Base-by-base conservation (phyloP, 2,113 vertebrate genomes). In the Nothocercus julius region DNA sequence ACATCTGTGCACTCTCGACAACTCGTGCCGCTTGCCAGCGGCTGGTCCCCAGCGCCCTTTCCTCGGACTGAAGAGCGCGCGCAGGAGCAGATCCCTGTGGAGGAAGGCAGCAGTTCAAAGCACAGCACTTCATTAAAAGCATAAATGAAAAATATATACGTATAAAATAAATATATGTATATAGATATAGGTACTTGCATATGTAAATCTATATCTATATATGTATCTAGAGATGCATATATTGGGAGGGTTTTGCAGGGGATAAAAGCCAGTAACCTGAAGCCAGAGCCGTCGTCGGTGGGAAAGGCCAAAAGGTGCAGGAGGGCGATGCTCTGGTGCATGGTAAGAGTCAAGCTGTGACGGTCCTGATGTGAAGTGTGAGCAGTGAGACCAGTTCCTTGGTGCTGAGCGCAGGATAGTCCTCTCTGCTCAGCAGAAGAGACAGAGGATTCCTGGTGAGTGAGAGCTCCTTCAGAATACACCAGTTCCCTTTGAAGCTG, bases 71-170 rank as follows among this genome's bases (percentile, higher is more conserved):
- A 11, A n/a, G 42, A 44, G 75, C 5, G 17, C 4, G 81, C 10
- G 64, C 75, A 63, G 91, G 93, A 97, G 95, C 49, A 18, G 92
- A 94, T 87, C 96, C 96, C 85, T 49, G 6, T 5, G 82, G 81
- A 92, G 87, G 78, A 72, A 58, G 92, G 92, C 96, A 89, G 96
- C 92, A 79, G 96, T 86, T 93, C 96, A 98, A 98, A 98, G 98
- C 98, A 98, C 98, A 98, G 98, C 98, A 98, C 98, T 98, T 98
- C 97, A 40, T 97, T 91, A 89, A 96, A 97, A 97, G 91, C 98
- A 93, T 95, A 97, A 95, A 95, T 96, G 92, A 94, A 90, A 96
- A 96, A 95, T 95, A 97, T 96, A 95, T 94, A 95, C 94, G 2
- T 91, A 83, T 95, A 93, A 94, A 97, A 97, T 88, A 95, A 94